A percentile compares a stretch with the other conserved stretches of the same genome.
phyloP scores from a whole-genome alignment of 2,888 invertebrate genomes.

The Prenolepis imparis region DNA sequence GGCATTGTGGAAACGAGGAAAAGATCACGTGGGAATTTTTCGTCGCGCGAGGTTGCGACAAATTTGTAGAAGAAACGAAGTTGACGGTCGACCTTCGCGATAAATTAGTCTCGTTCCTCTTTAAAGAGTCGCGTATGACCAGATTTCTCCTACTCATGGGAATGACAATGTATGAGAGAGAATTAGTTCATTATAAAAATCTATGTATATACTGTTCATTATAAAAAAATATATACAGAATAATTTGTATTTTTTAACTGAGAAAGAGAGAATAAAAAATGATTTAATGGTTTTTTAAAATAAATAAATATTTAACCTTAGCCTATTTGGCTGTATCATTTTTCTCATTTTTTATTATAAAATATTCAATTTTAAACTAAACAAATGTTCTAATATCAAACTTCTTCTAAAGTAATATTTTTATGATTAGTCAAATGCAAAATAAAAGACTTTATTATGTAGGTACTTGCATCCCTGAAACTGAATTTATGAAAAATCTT shows the following conservation, averaged over 20 bases:
- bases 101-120: conserved; percentile 76
- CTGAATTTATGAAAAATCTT: not conserved
- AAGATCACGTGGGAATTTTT: conserved; percentile 58
- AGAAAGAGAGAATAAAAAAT: not conserved
- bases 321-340: not conserved
- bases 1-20: conserved; percentile 57
- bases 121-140: conserved; percentile 63
- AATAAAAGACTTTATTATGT: not conserved
- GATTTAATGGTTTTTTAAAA: not conserved
- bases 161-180: conserved; percentile 44
- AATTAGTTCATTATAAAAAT: conserved; percentile 31
- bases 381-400: conserved; percentile 2
- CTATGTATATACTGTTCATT: conserved; percentile 4
- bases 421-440: not conserved
- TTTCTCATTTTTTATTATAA: not conserved
- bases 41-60: conserved; percentile 48
- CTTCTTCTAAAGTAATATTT: not conserved
- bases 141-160: conserved; percentile 60
- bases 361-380: not conserved
- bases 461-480: not conserved
- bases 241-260: not conserved
- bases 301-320: not conserved
- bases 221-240: not conserved
- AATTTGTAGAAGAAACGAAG: conserved; percentile 54
- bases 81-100: conserved; percentile 63